Evolutionary conservation across 2,113 vertebrate species (phyloP).

Genomic region (Neoarius graeffei): DNA sequence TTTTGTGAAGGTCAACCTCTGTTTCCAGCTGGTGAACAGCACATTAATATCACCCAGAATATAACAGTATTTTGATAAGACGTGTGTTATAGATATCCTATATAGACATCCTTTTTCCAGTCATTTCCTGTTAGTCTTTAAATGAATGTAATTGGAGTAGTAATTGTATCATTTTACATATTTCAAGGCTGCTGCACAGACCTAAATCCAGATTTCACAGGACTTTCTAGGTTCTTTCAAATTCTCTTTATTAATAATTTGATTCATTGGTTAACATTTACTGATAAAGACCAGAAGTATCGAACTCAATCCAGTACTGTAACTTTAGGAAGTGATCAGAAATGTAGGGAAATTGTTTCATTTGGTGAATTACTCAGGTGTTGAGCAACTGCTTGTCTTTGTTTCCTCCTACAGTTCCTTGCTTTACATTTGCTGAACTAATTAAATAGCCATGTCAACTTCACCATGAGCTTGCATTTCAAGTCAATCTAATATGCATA

Average conservation of each 20-base stretch:
- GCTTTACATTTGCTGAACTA: constrained; percentile 14
- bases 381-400: constrained; percentile 15
- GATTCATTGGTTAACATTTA: not conserved
- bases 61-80: not conserved
- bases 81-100: not conserved
- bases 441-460: constrained; percentile 13
- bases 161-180: constrained; percentile 6
- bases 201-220: not conserved
- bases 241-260: constrained; percentile 5
- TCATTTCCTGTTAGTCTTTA: constrained; percentile 1
- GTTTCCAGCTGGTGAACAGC: not conserved
- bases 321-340: not conserved
- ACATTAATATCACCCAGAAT: constrained; percentile 1
- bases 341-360: not conserved
- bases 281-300: not conserved
- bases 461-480: not conserved
- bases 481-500: constrained; percentile 1
- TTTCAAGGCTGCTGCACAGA: not conserved
- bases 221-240: not conserved
- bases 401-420: not conserved
- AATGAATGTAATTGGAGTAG: not conserved
- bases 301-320: not conserved
- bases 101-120: not conserved
- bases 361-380: constrained; percentile 4
- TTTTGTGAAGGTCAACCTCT: constrained; percentile 29